Conservation (phyloP, 2,888 invertebrate genomes). For the Rhabditoides inermis region DNA sequence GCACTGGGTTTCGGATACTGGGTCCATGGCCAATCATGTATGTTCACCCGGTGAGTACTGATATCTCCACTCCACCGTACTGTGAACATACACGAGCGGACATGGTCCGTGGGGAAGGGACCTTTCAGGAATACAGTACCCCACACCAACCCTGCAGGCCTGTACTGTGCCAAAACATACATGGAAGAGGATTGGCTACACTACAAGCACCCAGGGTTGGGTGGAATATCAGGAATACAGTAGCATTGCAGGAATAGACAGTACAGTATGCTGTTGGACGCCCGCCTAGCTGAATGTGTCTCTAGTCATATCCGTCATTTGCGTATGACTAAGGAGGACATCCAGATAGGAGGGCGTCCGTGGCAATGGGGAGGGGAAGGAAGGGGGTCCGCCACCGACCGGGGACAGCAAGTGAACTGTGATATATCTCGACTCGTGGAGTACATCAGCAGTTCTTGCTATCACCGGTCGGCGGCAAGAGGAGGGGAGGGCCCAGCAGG, state of each 20-base stretch:
- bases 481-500: background rate
- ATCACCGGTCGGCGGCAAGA: constrained; percentile 3
- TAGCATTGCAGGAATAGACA: too few species aligned
- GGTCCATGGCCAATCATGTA: background rate
- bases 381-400: constrained; percentile 3
- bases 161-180: too few species aligned
- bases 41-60: constrained; percentile 1
- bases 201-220: too few species aligned
- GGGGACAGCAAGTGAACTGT: constrained; percentile 23
- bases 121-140: background rate
- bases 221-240: too few species aligned
- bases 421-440: constrained; percentile 5
- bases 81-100: background rate
- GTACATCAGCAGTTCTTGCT: constrained; percentile 5
- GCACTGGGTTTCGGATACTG: too few species aligned
- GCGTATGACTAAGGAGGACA: constrained; percentile 25
- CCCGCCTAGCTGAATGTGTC: constrained; percentile 37
- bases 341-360: constrained; percentile 15
- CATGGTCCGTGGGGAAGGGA: background rate
- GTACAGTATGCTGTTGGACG: too few species aligned
- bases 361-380: background rate
- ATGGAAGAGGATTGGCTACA: too few species aligned
- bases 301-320: constrained; percentile 26
- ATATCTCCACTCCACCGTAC: too few species aligned
- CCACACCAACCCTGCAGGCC: too few species aligned